These are phyloP conservation scores for Eupithecia subumbrata DNA, from an alignment of 2,888 invertebrate species.

Conservation along the genomic window DNA sequence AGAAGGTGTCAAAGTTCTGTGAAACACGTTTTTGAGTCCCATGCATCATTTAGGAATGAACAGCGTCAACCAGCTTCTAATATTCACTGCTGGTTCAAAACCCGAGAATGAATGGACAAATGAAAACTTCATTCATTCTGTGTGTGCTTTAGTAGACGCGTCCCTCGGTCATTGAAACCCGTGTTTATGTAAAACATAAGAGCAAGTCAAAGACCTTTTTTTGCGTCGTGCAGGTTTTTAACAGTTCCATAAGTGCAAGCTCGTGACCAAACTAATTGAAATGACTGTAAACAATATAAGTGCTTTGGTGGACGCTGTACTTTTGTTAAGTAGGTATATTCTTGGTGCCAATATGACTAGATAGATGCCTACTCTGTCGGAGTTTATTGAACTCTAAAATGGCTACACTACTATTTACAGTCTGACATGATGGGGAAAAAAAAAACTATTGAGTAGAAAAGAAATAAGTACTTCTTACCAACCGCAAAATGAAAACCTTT, in stretches of 20 bases:
- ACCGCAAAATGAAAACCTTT: no score
- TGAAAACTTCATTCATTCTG: not conserved
- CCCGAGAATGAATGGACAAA: not conserved
- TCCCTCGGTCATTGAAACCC: conserved; percentile 31
- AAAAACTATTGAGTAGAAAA: no score
- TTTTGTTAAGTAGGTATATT: not conserved
- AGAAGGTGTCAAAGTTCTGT: not conserved
- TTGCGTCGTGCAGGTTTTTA: conserved; percentile 43
- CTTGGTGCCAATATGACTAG: not conserved
- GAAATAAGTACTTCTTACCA: no score
- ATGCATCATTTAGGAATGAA: not conserved
- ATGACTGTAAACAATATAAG: conserved; percentile 24
- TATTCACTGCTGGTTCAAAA: not conserved
- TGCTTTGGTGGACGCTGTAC: not conserved
- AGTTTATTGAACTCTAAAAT: conserved; percentile 3
- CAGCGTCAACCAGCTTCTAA: not conserved
- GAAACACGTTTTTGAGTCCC: not conserved
- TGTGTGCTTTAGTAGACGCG: not conserved
- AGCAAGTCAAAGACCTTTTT: conserved; percentile 56
- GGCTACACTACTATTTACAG: no score
- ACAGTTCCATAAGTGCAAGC: conserved; percentile 43
- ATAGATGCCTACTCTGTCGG: not conserved
- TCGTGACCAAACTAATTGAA: conserved; percentile 50
- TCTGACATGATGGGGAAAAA: no score
- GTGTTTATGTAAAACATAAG: not conserved